Percentiles rank a stretch among this genome's conserved stretches.
Evolutionary conservation across 2,113 vertebrate genomes (phyloP).

Genomic region (Dendrocopos noguchii): DNA sequence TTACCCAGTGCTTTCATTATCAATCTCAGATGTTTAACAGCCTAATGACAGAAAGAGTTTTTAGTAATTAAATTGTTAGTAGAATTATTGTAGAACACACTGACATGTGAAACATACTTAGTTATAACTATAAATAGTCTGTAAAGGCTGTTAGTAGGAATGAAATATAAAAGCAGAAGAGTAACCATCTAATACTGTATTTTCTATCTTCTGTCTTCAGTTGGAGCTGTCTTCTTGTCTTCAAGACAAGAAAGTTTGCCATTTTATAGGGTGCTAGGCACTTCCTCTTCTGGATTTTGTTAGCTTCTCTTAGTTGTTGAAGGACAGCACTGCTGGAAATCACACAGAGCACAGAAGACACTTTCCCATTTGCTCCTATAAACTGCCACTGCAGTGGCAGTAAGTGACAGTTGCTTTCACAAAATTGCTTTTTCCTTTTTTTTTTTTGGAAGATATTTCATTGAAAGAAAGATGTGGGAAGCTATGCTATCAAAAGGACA

Average conservation of each 20-base stretch:
- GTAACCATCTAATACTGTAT: background rate
- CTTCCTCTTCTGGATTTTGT: background rate
- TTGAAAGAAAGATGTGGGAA: background rate
- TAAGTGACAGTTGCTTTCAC: background rate
- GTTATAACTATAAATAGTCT: slow-evolving; percentile 47
- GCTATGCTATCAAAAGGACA: background rate
- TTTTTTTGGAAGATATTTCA: background rate
- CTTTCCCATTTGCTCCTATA: background rate
- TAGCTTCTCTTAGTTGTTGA: background rate
- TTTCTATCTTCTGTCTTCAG: background rate
- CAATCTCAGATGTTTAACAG: slow-evolving; percentile 51
- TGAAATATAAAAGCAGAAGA: background rate
- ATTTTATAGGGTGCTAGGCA: background rate
- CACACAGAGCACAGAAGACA: background rate
- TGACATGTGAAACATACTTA: slow-evolving; percentile 18
- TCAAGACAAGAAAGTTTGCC: background rate
- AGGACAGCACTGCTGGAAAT: background rate
- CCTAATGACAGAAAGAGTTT: slow-evolving; percentile 48
- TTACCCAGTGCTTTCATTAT: slow-evolving; percentile 65
- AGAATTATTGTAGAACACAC: slow-evolving; percentile 36
- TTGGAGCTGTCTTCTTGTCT: background rate
- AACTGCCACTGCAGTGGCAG: rapidly evolving
- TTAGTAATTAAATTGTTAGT: slow-evolving; percentile 52
- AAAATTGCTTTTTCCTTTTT: background rate
- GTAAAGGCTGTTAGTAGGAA: slow-evolving; percentile 12